These are phyloP conservation scores for Hirtodrosophila duncani DNA, from an alignment of 2,888 invertebrate genomes.

Conservation along the genomic window DNA sequence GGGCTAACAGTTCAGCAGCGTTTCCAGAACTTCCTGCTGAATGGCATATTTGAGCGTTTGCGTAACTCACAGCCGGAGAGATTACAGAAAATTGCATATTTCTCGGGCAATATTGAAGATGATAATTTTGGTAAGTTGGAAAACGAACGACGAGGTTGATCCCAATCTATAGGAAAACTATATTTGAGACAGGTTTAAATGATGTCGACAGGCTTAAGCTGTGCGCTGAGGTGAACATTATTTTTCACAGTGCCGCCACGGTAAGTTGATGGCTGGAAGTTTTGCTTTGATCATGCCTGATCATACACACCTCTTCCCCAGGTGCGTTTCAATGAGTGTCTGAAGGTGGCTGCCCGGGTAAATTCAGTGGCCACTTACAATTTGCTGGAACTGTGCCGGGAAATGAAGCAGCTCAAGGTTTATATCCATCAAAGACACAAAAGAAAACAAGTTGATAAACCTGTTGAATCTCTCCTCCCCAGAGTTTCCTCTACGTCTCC, in stretches of 20 bases:
- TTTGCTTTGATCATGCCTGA: neutral
- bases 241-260: constrained; percentile 97
- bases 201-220: constrained; percentile 82
- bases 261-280: constrained; percentile 71
- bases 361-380: constrained; percentile 94
- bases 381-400: constrained; percentile 88
- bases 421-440: neutral
- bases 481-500: constrained; percentile 93
- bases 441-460: neutral
- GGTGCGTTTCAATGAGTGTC: constrained; percentile 92
- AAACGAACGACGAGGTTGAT: neutral
- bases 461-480: neutral
- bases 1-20: constrained; percentile 85
- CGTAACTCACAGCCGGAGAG: constrained; percentile 82
- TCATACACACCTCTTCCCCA: no score
- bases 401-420: constrained; percentile 87
- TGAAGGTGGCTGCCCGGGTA: constrained; percentile 90
- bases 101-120: constrained; percentile 85
- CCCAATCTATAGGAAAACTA: no score
- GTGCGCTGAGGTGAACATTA: constrained; percentile 85
- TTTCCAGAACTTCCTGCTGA: constrained; percentile 86
- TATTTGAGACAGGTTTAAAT: constrained; percentile 81
- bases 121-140: constrained; percentile 65
- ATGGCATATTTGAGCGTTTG: constrained; percentile 86
- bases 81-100: constrained; percentile 83